Conservation (phyloP, 1,140 invertebrate genomes). For the Cotesia chilonis region DNA sequence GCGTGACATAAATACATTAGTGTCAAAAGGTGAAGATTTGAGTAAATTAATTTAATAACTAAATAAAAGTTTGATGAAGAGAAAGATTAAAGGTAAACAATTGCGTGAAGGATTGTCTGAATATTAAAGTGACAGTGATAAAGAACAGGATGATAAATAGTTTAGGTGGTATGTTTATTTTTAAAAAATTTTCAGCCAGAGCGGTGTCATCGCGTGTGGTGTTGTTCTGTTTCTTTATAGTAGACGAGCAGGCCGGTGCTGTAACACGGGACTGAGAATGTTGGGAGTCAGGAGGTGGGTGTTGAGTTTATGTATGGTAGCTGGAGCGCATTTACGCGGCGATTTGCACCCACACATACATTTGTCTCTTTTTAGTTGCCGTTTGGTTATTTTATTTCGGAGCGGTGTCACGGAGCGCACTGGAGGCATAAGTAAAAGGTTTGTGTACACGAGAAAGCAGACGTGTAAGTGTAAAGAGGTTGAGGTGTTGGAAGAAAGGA, state of each 20-base stretch:
- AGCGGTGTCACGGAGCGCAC: not conserved
- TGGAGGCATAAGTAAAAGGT: not conserved
- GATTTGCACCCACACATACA: not conserved
- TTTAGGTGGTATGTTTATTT: not conserved
- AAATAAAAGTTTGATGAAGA: too few relatives aligned
- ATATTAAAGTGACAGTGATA: not conserved
- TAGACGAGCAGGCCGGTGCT: too few relatives aligned
- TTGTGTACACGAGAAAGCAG: not conserved
- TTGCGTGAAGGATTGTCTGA: not conserved
- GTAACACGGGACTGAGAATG: too few relatives aligned
- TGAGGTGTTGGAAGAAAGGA: conserved; percentile 6
- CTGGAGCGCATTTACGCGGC: conserved; percentile 1
- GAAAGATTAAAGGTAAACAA: too few relatives aligned
- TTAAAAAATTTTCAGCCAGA: conserved; percentile 4
- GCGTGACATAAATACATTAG: too few relatives aligned
- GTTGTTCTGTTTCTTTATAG: not conserved
- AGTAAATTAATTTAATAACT: too few relatives aligned
- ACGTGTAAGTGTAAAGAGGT: not conserved
- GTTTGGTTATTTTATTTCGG: conserved; percentile 3
- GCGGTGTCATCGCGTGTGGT: conserved; percentile 9
- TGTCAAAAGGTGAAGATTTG: too few relatives aligned
- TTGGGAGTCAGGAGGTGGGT: too few relatives aligned
- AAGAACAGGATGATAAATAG: not conserved
- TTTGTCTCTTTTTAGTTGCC: conserved; percentile 10
- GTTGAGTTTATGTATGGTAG: not conserved